These are phyloP conservation scores for Haliclystus octoradiatus DNA, from an alignment of 30 jellyfish, hydroid and myxozoan species.

Conservation along the genomic window DNA sequence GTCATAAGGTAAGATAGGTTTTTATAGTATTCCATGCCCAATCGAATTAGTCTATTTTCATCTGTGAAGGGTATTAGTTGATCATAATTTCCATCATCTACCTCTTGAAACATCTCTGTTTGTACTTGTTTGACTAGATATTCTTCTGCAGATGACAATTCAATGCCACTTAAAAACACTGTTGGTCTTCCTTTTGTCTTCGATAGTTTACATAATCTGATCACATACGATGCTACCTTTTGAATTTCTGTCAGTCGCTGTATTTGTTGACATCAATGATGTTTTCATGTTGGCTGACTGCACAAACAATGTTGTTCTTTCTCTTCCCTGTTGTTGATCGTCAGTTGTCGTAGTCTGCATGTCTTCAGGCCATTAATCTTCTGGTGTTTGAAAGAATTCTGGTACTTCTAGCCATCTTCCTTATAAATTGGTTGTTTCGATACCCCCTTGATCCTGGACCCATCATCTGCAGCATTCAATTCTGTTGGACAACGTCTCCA, in stretches of 20 bases:
- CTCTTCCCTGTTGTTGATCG: conserved; percentile 14
- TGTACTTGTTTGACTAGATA: conserved; percentile 36
- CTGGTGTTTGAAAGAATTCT: conserved; percentile 30
- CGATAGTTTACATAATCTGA: conserved; percentile 15
- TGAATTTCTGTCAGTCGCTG: conserved; percentile 29
- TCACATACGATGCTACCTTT: conserved; percentile 36
- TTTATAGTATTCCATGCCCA: conserved; percentile 30
- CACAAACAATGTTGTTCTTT: background rate
- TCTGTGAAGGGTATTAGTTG: conserved; percentile 31
- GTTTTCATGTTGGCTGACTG: conserved; percentile 8
- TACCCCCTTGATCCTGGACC: conserved; percentile 52
- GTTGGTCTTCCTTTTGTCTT: conserved; percentile 2
- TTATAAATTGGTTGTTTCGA: conserved; percentile 15
- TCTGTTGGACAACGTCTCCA: conserved; percentile 29
- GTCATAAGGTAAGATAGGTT: conserved; percentile 35
- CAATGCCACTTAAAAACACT: conserved; percentile 37
- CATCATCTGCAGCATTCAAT: conserved; percentile 32
- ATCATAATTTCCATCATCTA: conserved; percentile 41
- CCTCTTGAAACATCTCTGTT: conserved; percentile 18
- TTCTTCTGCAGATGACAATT: conserved; percentile 28
- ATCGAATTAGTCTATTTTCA: conserved; percentile 34
- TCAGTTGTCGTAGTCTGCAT: no score
- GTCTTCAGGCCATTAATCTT: conserved; percentile 33
- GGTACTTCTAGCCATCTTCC: conserved; percentile 43
- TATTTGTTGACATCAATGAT: conserved; percentile 14